Conservation (phyloP, 2,797 vertebrate species). For the Aeoliscus strigatus region DNA sequence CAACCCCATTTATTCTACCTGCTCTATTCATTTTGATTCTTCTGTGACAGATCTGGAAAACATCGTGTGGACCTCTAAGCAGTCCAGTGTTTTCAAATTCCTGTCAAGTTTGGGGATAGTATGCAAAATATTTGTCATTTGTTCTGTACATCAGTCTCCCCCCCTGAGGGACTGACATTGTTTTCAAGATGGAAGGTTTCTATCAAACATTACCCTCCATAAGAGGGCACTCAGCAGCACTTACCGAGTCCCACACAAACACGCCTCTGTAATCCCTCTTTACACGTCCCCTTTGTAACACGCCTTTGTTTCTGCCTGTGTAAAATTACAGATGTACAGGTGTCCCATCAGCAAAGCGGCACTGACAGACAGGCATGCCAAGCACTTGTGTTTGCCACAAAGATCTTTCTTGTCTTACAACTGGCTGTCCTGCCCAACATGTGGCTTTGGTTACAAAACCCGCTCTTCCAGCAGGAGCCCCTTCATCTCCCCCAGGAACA, state of each 20-base stretch:
- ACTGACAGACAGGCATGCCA: constrained; percentile 72
- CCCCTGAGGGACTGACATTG: constrained; percentile 11
- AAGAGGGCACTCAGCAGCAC: constrained; percentile 38
- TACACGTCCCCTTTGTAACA: constrained; percentile 17
- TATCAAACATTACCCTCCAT: constrained; percentile 36
- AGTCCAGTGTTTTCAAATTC: too few relatives aligned
- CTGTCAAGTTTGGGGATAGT: constrained; percentile 17
- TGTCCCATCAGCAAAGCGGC: constrained; percentile 59
- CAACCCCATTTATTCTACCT: constrained; percentile 17
- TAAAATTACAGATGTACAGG: constrained; percentile 72
- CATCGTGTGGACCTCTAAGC: too few relatives aligned
- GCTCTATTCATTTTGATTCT: background rate
- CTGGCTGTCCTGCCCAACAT: constrained; percentile 67
- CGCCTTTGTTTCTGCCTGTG: constrained; percentile 61
- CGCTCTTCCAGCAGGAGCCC: constrained; percentile 53
- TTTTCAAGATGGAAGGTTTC: constrained; percentile 13
- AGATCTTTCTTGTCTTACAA: constrained; percentile 78
- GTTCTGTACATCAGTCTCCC: constrained; percentile 13
- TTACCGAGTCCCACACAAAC: constrained; percentile 39
- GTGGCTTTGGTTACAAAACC: constrained; percentile 71
- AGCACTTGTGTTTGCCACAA: constrained; percentile 75
- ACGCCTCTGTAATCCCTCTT: constrained; percentile 41
- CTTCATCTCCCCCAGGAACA: constrained; percentile 65
- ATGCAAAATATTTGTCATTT: constrained; percentile 19
- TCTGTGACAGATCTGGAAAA: too few relatives aligned